A percentile compares a stretch with the other conserved stretches of the same genome.
These are phyloP conservation scores for Margarornis squamiger DNA, from an alignment of 2,797 vertebrate genomes.

Conservation along the genomic window DNA sequence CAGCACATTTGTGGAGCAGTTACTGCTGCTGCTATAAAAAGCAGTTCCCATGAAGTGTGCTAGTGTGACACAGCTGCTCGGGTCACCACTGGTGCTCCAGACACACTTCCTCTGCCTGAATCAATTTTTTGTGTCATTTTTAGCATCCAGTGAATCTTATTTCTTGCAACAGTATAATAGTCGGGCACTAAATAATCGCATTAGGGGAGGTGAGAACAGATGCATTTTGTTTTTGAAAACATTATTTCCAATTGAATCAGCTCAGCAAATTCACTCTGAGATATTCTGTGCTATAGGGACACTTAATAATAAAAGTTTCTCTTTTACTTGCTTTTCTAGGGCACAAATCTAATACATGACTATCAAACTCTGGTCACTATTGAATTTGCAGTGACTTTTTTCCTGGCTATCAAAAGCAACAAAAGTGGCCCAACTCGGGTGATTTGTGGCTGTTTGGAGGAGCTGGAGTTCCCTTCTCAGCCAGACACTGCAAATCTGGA, in stretches of 20 bases:
- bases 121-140: constrained; percentile 21
- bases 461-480: not conserved
- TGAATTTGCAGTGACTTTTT: not conserved
- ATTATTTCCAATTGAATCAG: constrained; percentile 14
- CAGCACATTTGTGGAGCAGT: not conserved
- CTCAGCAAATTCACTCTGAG: not conserved
- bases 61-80: not conserved
- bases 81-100: not conserved
- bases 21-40: not conserved
- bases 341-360: not conserved
- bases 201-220: constrained; percentile 38
- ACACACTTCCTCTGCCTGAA: not conserved
- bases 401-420: not conserved
- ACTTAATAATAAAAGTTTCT: not conserved
- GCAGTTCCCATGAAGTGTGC: not conserved
- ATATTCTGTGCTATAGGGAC: not conserved
- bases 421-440: not conserved
- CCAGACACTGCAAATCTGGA: not conserved
- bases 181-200: constrained; percentile 39
- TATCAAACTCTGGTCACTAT: not conserved
- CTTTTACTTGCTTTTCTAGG: not conserved
- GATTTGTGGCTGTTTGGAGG: not conserved
- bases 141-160: constrained; percentile 19
- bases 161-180: constrained; percentile 14
- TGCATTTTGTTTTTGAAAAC: constrained; percentile 17